A percentile compares a stretch with the other conserved stretches of the same genome.
These are phyloP conservation scores for Coluber constrictor DNA, from an alignment of 2,797 vertebrate genomes.

Conservation along the genomic window DNA sequence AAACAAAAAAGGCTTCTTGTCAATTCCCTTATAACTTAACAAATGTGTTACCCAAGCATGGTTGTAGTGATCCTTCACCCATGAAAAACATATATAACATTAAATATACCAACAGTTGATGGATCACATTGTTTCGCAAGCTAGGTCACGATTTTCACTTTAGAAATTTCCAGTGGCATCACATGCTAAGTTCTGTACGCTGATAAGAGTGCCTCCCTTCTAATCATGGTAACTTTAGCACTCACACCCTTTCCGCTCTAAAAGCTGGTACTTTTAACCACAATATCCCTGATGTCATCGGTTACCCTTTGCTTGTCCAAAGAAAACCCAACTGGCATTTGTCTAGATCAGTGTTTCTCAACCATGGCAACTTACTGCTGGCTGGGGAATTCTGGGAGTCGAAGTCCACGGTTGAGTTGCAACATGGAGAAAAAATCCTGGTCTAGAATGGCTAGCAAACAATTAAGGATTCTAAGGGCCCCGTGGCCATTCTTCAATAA, in stretches of 20 bases:
- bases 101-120: not conserved
- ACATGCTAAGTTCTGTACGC: not conserved
- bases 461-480: no score
- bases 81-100: not conserved
- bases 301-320: not conserved
- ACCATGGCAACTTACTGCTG: not conserved
- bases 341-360: not conserved
- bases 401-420: not conserved
- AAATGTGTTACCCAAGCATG: not conserved
- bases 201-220: not conserved
- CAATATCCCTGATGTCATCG: not conserved
- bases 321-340: not conserved
- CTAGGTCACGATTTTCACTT: not conserved
- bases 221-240: not conserved
- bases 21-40: not conserved
- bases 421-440: not conserved
- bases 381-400: not conserved
- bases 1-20: not conserved
- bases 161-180: not conserved
- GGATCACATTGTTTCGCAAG: not conserved
- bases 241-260: not conserved
- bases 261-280: not conserved
- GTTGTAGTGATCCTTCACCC: not conserved
- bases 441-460: not conserved
- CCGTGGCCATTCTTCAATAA: not conserved